A percentile compares a stretch with the other conserved stretches of the same genome.
Evolutionary conservation across 2,797 vertebrate genomes (phyloP).

Genomic region (Eulemur albifrons): DNA sequence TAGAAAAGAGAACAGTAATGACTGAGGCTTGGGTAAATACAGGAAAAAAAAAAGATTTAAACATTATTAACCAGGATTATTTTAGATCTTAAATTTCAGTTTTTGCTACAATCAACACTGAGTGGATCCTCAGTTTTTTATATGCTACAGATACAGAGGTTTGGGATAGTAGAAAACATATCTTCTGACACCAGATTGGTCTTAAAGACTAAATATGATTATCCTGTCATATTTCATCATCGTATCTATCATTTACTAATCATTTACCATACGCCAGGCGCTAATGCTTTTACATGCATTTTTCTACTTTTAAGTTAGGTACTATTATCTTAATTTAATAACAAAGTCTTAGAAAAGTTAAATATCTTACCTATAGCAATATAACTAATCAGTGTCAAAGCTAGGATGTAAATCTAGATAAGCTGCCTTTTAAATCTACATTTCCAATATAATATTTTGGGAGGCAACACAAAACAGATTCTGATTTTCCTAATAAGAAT

Average conservation of each 20-base stretch:
- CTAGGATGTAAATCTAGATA: background rate
- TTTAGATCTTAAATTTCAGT: slow-evolving; percentile 12
- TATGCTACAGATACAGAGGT: background rate
- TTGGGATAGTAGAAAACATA: slow-evolving; percentile 22
- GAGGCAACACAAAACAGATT: background rate
- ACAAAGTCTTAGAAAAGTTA: slow-evolving; percentile 9
- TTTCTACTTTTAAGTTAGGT: background rate
- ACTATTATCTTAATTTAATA: slow-evolving; percentile 2
- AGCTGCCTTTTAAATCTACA: background rate
- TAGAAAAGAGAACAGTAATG: background rate
- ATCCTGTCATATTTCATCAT: background rate
- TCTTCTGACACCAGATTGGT: background rate
- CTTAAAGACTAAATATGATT: background rate
- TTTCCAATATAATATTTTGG: background rate
- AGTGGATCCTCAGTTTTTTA: background rate
- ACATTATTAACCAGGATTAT: background rate
- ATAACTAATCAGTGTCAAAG: background rate
- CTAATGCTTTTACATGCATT: background rate
- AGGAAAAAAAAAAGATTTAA: background rate
- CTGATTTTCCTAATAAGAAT: background rate
- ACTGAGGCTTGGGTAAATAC: background rate
- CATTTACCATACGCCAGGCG: background rate
- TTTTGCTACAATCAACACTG: background rate
- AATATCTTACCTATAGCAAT: background rate
- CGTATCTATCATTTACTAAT: background rate